Evolutionary conservation across 2,888 invertebrate species (phyloP), one percentile per base, ranked within the genome.

Genomic region (Campoletis raptor): DNA sequence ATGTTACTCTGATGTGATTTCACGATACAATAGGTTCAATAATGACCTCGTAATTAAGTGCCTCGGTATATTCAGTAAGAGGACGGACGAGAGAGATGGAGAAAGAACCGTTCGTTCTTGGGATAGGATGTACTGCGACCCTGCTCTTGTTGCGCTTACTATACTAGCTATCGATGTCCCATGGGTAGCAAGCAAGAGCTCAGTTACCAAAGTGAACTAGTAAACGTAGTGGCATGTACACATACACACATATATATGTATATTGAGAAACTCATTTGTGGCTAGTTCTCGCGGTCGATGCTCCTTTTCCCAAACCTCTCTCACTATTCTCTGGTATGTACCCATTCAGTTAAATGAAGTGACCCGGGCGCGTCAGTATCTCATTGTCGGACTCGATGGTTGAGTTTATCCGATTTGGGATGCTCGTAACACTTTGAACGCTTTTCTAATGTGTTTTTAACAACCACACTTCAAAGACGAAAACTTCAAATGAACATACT

Each of bases 1-100:
- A 18, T 37, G 48, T 45, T 18, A n/a, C n/a, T 9, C 45, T 18
- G 30, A 30, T 30, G n/a, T 45, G 57, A 52, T 42, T 66, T 9
- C 42, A 24, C 48, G 79, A 54, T 24, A 66, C 30, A 74, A 84
- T 30, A 40, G 81, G 52, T 52, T 76, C 66, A 24, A 67, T 78
- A 76, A 82, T 66, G 69, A 80, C 70, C 48, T 79, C 72, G 76
- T 83, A 85, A 85, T 79, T 76, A 76, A 83, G 73, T 52, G 42
- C 36, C 61, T 78, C 57, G 74, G 82, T 64, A 82, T 2, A 10
- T 74, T 85, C 69, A 8, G 72, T 21, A 61, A 8, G 42, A 77
- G 76, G 0, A 45, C 66, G 64, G 36, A 42, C 12, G 76, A 57
- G 72, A 21, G 66, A 70, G 48, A 45, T 48, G 21, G 21, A 69